These are phyloP conservation scores for Neoitamus cyanurus DNA, from an alignment of 2,888 invertebrate species.

Conservation along the genomic window DNA sequence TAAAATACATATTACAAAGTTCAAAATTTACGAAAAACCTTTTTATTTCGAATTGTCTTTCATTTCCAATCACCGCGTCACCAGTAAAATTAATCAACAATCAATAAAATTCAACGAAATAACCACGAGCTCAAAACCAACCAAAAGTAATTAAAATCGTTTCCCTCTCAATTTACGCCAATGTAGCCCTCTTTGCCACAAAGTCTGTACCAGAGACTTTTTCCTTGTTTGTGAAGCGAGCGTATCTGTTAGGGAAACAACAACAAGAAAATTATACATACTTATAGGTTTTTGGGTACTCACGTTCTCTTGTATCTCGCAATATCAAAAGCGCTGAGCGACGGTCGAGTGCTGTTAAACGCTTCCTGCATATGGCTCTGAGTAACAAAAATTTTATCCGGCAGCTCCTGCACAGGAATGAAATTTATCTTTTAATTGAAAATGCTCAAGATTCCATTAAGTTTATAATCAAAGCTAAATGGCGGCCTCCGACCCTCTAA, in stretches of 20 bases:
- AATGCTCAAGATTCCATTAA: constrained; percentile 17
- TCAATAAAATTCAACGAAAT: background rate
- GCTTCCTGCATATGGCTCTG: constrained; percentile 76
- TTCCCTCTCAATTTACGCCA: constrained; percentile 67
- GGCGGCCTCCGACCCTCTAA: background rate
- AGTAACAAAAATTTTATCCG: constrained; percentile 66
- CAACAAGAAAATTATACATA: constrained; percentile 18
- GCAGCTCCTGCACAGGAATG: constrained; percentile 59
- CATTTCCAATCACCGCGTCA: background rate
- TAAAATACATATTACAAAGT: too few relatives aligned
- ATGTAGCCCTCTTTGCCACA: constrained; percentile 70
- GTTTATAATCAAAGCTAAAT: constrained; percentile 13
- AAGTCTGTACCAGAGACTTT: constrained; percentile 68
- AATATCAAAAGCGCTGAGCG: constrained; percentile 77
- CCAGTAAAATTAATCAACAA: background rate
- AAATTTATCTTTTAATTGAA: constrained; percentile 59
- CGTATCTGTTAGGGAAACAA: constrained; percentile 68
- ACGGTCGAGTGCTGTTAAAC: constrained; percentile 78
- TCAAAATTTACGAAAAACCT: too few relatives aligned
- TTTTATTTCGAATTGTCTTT: background rate
- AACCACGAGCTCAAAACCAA: constrained; percentile 1
- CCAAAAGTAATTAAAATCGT: background rate
- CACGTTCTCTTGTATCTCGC: constrained; percentile 81
- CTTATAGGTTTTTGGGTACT: constrained; percentile 60
- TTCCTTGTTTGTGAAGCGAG: constrained; percentile 71